Conservation (phyloP, 2,888 invertebrate species). For the Pseudococcus viburni region DNA sequence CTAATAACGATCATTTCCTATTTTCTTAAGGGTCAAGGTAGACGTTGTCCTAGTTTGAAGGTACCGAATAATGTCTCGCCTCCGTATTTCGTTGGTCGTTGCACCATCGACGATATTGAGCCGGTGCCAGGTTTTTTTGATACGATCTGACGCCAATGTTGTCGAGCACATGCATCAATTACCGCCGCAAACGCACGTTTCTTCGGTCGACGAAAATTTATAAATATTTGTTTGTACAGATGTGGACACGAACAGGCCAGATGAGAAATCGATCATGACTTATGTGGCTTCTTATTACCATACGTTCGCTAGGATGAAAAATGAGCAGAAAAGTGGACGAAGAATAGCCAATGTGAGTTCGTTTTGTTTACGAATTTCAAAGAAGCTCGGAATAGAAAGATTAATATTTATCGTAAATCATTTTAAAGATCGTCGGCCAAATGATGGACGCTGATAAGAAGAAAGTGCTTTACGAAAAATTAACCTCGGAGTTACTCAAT, state of each 20-base stretch:
- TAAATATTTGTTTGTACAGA: constrained; percentile 74
- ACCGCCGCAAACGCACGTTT: not conserved
- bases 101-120: not conserved
- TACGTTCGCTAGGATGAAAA: constrained; percentile 99
- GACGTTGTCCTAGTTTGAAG: constrained; percentile 31
- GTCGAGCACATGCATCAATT: not conserved
- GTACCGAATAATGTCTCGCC: not conserved
- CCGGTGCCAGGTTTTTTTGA: not conserved
- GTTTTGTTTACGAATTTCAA: not conserved
- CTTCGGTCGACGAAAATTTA: not conserved
- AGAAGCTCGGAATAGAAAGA: no score
- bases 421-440: constrained; percentile 89
- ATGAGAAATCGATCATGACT: constrained; percentile 99
- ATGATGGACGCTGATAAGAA: constrained; percentile 95
- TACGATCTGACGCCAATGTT: not conserved
- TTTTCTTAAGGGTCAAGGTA: constrained; percentile 27
- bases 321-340: constrained; percentile 96
- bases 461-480: constrained; percentile 88
- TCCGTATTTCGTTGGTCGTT: constrained; percentile 14
- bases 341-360: constrained; percentile 93
- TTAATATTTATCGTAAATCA: not conserved
- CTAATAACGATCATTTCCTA: not conserved
- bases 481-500: constrained; percentile 87
- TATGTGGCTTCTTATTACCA: constrained; percentile 99
- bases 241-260: constrained; percentile 93